These are phyloP conservation scores for Trissolcus brochymenae DNA, from an alignment of 2,888 invertebrate species.

Conservation along the genomic window DNA sequence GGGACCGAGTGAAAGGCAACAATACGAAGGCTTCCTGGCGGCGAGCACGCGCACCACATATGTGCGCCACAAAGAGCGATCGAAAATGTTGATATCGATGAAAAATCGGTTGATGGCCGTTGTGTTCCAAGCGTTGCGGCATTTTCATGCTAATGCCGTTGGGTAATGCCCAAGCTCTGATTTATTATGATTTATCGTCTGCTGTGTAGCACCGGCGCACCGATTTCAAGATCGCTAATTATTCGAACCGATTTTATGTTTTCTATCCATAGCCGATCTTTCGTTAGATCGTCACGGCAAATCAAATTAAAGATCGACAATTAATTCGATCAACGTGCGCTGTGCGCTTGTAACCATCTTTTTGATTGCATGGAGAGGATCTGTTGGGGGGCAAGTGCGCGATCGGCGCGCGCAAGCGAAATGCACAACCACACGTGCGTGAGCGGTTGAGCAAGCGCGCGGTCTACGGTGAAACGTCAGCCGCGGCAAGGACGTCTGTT, in stretches of 20 bases:
- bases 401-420: background rate
- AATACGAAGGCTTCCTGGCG: conserved; percentile 70
- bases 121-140: conserved; percentile 37
- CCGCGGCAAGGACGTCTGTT: conserved; percentile 70
- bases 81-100: conserved; percentile 50
- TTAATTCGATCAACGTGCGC: conserved; percentile 1
- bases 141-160: conserved; percentile 46
- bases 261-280: background rate
- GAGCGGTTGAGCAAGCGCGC: conserved; percentile 40
- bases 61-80: conserved; percentile 24
- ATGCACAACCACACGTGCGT: conserved; percentile 6
- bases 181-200: conserved; percentile 53
- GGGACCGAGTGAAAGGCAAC: conserved; percentile 71
- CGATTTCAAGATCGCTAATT: conserved; percentile 9
- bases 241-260: conserved; percentile 3
- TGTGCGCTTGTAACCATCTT: background rate
- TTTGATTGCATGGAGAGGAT: conserved; percentile 17
- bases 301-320: conserved; percentile 1
- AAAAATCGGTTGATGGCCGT: conserved; percentile 44
- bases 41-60: conserved; percentile 8
- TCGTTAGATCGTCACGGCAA: background rate
- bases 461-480: conserved; percentile 64
- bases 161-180: conserved; percentile 37
- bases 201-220: no score
- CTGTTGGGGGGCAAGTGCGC: conserved; percentile 6